Base-by-base conservation (phyloP, 2,113 vertebrate genomes). In the Paraplagusia blochii region DNA sequence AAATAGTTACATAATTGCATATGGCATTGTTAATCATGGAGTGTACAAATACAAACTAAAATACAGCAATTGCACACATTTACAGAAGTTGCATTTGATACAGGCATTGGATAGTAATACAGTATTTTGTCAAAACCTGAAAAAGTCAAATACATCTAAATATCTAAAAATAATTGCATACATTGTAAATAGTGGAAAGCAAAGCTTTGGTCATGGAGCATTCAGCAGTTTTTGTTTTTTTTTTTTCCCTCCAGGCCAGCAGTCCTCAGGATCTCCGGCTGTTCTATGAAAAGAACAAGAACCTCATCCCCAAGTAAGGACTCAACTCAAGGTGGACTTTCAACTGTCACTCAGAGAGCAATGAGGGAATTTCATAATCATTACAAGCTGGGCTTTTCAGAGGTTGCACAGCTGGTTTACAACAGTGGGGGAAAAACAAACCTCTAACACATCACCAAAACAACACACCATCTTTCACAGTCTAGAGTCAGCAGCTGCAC, bases 251-350 rank as follows among this genome's bases (percentile, higher is more conserved):
- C 11, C 69, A 99, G 97, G 97, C 97, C 59, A 99, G 94, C 90
- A 99, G 95, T 77, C 97, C 97, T 1, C 96, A 99, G 82, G 95
- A 99, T 63, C 95, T 99, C 47, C 93, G 97, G 44, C 89, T 97
- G 61, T 98, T 96, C 88, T 99, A 99, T 8, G 95, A 98, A 84
- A 98, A 97, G 89, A 95, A 98, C 89, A 98, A 95, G 89, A 94
- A 87, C 44, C 91, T 99, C 49, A 92, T 91, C 60, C 97, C 97
- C 38, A 95, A 91, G 96, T 98, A 90, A 94, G 94, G 69, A 42
- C 8, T 18, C 36, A 16, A 22, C 19, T 8, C 34, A 11, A 60
- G 15, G 49, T 58, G n/a, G 36, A 38, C n/a, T n/a, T n/a, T n/a
- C n/a, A n/a, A n/a, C n/a, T n/a, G n/a, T n/a, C n/a, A n/a, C 9